Conservation (phyloP, 2,113 vertebrate species). For the Chaetorhynchus papuensis region DNA sequence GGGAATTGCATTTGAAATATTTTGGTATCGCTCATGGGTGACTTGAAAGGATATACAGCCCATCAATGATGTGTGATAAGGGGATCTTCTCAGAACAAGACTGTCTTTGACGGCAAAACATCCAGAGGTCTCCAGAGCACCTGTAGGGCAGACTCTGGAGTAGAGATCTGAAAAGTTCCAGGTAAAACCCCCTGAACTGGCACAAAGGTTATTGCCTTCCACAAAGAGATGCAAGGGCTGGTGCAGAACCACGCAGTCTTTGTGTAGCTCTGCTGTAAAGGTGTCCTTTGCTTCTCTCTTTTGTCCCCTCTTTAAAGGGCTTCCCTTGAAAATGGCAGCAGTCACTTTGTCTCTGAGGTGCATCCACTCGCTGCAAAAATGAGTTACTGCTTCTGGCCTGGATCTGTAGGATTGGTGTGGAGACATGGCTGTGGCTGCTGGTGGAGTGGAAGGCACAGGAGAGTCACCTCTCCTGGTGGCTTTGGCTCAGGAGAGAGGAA, state of each 20-base stretch:
- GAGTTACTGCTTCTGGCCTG: neutral
- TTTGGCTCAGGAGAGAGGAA: neutral
- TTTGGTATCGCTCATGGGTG: neutral
- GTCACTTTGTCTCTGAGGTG: neutral
- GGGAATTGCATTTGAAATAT: neutral
- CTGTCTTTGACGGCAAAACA: neutral
- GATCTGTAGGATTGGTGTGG: neutral
- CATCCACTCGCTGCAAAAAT: neutral
- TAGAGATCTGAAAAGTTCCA: neutral
- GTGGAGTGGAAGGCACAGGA: fast-evolving
- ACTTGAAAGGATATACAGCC: neutral
- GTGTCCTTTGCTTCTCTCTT: neutral
- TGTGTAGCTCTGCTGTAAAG: neutral
- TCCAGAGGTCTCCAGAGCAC: neutral
- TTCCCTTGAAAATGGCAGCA: neutral
- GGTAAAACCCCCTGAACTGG: neutral
- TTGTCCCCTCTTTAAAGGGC: neutral
- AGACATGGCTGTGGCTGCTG: neutral
- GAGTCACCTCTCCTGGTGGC: neutral
- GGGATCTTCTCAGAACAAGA: neutral
- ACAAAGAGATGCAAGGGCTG: neutral
- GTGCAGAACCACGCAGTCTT: neutral
- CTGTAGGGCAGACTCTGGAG: neutral
- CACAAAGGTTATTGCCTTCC: neutral
- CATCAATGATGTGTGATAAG: neutral